Percentiles rank a stretch among this genome's conserved stretches.
Conservation (phyloP, 2,888 invertebrate species). For the Timema podura region DNA sequence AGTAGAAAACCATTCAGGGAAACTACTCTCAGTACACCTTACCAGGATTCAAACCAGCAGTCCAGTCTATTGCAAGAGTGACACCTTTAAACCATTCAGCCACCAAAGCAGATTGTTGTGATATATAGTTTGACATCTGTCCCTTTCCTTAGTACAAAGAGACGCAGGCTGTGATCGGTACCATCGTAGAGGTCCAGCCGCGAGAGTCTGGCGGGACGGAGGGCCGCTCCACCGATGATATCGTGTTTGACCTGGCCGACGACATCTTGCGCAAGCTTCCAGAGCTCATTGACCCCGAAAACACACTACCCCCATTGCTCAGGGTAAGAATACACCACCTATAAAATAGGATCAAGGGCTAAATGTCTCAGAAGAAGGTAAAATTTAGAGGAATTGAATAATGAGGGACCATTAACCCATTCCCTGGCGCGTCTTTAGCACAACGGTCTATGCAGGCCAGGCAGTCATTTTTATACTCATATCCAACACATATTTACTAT, state of each 20-base stretch:
- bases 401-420: too few relatives aligned
- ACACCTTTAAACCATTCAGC: neutral
- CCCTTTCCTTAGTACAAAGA: slow-evolving; percentile 65
- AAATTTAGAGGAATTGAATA: too few relatives aligned
- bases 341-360: too few relatives aligned
- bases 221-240: slow-evolving; percentile 70
- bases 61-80: neutral
- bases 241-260: slow-evolving; percentile 71
- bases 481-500: too few relatives aligned
- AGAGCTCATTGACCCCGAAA: slow-evolving; percentile 58
- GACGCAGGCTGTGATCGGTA: slow-evolving; percentile 64
- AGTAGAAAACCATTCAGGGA: too few relatives aligned
- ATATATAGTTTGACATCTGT: neutral
- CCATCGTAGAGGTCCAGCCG: slow-evolving; percentile 78
- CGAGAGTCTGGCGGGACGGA: slow-evolving; percentile 54
- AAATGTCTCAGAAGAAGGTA: too few relatives aligned
- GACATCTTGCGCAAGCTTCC: slow-evolving; percentile 60
- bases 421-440: too few relatives aligned
- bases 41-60: too few relatives aligned
- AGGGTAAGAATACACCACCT: too few relatives aligned
- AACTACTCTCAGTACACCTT: too few relatives aligned
- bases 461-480: too few relatives aligned
- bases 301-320: slow-evolving; percentile 60
- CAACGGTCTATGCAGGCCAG: too few relatives aligned
- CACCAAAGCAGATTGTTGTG: neutral